phyloP scores from a whole-genome alignment of 2,888 invertebrate genomes.

The Apotomis turbidana region DNA sequence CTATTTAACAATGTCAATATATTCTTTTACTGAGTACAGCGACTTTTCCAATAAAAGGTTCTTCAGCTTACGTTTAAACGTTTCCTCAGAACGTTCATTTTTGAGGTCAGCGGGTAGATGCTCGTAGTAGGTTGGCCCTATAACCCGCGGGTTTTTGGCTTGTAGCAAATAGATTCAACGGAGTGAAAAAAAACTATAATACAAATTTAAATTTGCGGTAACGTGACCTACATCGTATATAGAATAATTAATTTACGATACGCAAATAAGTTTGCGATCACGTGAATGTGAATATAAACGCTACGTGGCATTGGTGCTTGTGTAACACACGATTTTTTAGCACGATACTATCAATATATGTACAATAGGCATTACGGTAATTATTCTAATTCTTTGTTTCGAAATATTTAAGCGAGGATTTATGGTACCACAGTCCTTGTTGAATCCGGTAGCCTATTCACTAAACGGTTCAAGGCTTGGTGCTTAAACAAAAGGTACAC shows the following conservation, averaged over 20 bases:
- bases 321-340: constrained; percentile 40
- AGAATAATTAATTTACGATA: constrained; percentile 20
- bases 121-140: no score
- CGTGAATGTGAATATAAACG: constrained; percentile 22
- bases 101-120: no score
- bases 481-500: constrained; percentile 2
- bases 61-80: no score
- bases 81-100: no score
- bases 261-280: constrained; percentile 19
- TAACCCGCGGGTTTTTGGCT: no score
- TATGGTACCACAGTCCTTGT: constrained; percentile 33
- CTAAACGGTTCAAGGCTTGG: constrained; percentile 19
- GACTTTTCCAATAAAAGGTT: no score
- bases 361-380: constrained; percentile 53
- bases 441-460: constrained; percentile 28
- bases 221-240: constrained; percentile 12
- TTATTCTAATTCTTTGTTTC: constrained; percentile 53
- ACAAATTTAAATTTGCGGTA: constrained; percentile 27
- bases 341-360: constrained; percentile 46
- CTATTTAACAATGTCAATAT: no score
- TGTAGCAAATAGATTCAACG: constrained; percentile 2
- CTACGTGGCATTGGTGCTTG: constrained; percentile 34
- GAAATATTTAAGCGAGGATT: constrained; percentile 49
- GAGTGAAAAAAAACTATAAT: constrained; percentile 7
- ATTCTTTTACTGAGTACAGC: no score